Base-by-base conservation (phyloP, 2,113 vertebrate genomes). In the Lontra canadensis region DNA sequence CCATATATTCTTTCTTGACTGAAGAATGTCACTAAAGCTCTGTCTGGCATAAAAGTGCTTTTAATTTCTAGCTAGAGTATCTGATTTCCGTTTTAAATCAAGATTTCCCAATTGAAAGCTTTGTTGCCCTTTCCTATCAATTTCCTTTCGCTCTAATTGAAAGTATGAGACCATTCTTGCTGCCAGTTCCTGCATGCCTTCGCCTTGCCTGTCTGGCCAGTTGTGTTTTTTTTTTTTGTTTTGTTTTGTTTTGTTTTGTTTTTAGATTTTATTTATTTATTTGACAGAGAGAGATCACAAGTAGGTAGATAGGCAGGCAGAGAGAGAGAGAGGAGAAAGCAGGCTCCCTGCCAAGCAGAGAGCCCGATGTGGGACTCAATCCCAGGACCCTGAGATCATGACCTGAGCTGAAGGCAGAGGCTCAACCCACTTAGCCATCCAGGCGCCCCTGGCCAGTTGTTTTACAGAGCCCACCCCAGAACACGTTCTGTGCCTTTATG, bases 381-480 rank as follows among this genome's bases (percentile, higher is more conserved):
- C n/a, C n/a, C n/a, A n/a, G n/a, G n/a, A n/a, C n/a, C n/a, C n/a
- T n/a, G n/a, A n/a, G n/a, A n/a, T n/a, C n/a, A n/a, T n/a, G n/a
- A n/a, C n/a, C n/a, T n/a, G n/a, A n/a, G n/a, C n/a, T n/a, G n/a
- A n/a, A n/a, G n/a, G n/a, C n/a, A n/a, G n/a, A n/a, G n/a, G n/a
- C n/a, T n/a, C n/a, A n/a, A n/a, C n/a, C n/a, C n/a, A n/a, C n/a
- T n/a, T n/a, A n/a, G n/a, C n/a, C n/a, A n/a, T n/a, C n/a, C n/a
- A n/a, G n/a, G n/a, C n/a, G n/a, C n/a, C n/a, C n/a, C 93, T 98
- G 97, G 83, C 42, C 71, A 98, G 92, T 93, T 97, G 65, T 81
- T 76, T 57, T 31, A 81, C n/a, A 90, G 93, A 25, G 88, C 73
- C 92, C 94, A 39, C 18, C 63, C 52, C 59, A 93, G 65, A 98